phyloP scores from a whole-genome alignment of 1,140 invertebrate species.

The Calephelis virginiensis region DNA sequence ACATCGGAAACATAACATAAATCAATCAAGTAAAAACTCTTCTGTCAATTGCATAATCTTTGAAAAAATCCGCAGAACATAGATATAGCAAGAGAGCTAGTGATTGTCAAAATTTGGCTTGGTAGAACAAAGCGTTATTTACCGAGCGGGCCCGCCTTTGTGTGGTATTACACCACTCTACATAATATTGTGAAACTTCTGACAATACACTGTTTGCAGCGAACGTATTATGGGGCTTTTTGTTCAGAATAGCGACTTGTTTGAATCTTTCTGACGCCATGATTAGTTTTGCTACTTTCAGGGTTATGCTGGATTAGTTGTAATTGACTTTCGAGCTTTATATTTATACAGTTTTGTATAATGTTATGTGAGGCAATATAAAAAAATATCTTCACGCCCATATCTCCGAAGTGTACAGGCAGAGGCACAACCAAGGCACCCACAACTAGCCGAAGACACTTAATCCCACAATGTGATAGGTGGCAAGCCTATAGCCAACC shows the following conservation, averaged over 20 bases:
- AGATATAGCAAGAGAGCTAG: slow-evolving; percentile 67
- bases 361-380: too few relatives aligned
- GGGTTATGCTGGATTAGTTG: neutral
- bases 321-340: neutral
- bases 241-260: slow-evolving; percentile 55
- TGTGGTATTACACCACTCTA: slow-evolving; percentile 74
- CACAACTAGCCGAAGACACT: too few relatives aligned
- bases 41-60: slow-evolving; percentile 38
- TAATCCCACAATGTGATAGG: too few relatives aligned
- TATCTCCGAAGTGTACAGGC: too few relatives aligned
- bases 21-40: neutral
- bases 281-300: slow-evolving; percentile 46
- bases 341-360: too few relatives aligned
- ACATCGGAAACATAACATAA: too few relatives aligned
- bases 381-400: too few relatives aligned
- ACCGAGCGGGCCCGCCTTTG: slow-evolving; percentile 66
- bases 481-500: too few relatives aligned
- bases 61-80: slow-evolving; percentile 46
- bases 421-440: too few relatives aligned
- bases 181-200: slow-evolving; percentile 77
- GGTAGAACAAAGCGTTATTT: slow-evolving; percentile 77
- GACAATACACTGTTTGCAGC: slow-evolving; percentile 69
- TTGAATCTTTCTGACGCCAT: slow-evolving; percentile 47
- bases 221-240: slow-evolving; percentile 60
- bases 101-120: slow-evolving; percentile 79